Evolutionary conservation across 2,888 invertebrate species (phyloP).

Genomic region (Charanyca ferruginea): DNA sequence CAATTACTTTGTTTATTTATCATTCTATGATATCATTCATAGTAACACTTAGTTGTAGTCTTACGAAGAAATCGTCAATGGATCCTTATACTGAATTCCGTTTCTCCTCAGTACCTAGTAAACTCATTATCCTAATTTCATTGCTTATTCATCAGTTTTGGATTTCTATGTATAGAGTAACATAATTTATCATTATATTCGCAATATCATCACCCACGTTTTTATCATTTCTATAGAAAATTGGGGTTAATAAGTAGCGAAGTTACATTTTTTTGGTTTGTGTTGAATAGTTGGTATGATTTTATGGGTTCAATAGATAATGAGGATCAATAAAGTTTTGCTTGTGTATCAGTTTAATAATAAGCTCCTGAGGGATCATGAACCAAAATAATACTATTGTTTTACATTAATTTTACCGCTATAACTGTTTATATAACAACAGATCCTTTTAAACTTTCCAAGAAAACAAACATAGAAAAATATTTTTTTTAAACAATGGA

Average conservation of each 20-base stretch:
- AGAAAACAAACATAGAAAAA: slow-evolving; percentile 36
- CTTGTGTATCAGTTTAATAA: no score
- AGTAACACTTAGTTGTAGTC: neutral
- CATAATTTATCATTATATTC: slow-evolving; percentile 51
- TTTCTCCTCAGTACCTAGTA: neutral
- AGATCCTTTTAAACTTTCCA: neutral
- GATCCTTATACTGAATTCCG: neutral
- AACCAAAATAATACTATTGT: no score
- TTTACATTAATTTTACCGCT: neutral
- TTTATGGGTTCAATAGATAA: neutral
- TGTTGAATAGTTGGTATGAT: slow-evolving; percentile 7
- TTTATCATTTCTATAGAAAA: slow-evolving; percentile 38
- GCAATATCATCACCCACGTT: slow-evolving; percentile 38
- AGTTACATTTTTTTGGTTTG: slow-evolving; percentile 2
- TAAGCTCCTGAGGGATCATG: no score
- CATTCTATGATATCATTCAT: neutral
- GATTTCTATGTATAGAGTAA: slow-evolving; percentile 14
- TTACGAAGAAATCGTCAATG: neutral
- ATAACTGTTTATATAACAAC: neutral
- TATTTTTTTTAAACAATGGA: slow-evolving; percentile 40
- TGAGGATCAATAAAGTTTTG: neutral
- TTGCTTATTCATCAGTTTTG: slow-evolving; percentile 19
- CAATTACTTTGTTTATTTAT: no score
- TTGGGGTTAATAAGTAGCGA: slow-evolving; percentile 5
- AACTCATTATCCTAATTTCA: slow-evolving; percentile 36